A percentile compares a stretch with the other conserved stretches of the same genome.
These are phyloP conservation scores for Sarcoramphus papa DNA, from an alignment of 2,797 vertebrate species.

Conservation along the genomic window DNA sequence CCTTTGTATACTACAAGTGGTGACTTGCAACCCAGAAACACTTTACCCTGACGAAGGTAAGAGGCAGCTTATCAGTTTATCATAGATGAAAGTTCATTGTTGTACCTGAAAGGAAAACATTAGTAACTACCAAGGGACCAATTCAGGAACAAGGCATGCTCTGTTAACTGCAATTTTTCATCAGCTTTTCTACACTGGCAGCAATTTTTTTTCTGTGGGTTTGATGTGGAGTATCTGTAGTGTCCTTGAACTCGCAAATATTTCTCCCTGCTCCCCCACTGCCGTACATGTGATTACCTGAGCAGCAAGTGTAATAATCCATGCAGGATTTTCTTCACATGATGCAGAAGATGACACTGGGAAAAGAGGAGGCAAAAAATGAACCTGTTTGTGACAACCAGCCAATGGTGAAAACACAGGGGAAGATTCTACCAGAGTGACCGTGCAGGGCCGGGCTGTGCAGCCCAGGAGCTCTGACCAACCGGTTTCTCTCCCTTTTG, in stretches of 20 bases:
- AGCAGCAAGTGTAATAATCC: neutral
- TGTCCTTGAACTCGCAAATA: neutral
- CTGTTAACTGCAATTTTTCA: neutral
- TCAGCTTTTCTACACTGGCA: neutral
- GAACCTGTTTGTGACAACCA: neutral
- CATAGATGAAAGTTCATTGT: neutral
- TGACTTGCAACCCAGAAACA: neutral
- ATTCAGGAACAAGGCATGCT: neutral
- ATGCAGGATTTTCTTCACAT: neutral
- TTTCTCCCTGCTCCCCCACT: neutral
- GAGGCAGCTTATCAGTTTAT: constrained; percentile 14
- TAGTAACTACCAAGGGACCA: neutral
- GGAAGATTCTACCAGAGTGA: neutral
- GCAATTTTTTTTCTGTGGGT: neutral
- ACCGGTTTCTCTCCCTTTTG: neutral
- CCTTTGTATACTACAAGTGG: too few relatives aligned
- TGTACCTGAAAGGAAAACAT: neutral
- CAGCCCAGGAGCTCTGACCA: neutral
- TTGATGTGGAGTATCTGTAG: neutral
- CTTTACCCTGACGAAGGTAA: neutral
- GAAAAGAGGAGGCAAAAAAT: neutral
- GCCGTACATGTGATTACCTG: too few relatives aligned
- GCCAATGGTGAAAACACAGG: neutral
- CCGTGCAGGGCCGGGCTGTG: too few relatives aligned
- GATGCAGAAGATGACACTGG: neutral